Evolutionary conservation across 2,113 vertebrate species (phyloP).

Genomic region (Pyxicephalus adspersus): DNA sequence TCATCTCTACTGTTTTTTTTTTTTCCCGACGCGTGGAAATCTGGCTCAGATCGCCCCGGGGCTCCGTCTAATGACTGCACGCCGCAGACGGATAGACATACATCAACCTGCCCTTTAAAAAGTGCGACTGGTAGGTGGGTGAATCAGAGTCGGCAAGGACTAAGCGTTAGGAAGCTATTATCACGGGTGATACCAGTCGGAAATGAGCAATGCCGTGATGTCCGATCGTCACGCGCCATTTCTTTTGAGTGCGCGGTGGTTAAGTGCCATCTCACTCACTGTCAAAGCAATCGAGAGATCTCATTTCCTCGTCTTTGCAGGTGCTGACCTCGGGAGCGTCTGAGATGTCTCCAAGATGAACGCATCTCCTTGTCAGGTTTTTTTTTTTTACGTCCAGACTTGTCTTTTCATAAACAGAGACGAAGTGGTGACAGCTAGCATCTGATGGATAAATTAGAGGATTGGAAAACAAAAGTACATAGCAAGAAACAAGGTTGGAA

Average conservation of each 20-base stretch:
- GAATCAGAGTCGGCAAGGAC: neutral
- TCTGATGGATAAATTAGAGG: conserved; percentile 1
- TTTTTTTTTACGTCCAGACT: neutral
- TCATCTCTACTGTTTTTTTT: neutral
- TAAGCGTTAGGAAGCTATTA: conserved; percentile 8
- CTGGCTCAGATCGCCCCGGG: neutral
- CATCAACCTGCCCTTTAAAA: conserved; percentile 44
- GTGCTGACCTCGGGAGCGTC: conserved; percentile 31
- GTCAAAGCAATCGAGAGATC: conserved; percentile 39
- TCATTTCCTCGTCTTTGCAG: conserved; percentile 19
- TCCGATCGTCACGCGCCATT: conserved; percentile 43
- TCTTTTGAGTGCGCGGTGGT: conserved; percentile 7
- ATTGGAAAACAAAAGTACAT: neutral
- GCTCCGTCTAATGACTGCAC: neutral
- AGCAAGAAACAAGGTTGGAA: neutral
- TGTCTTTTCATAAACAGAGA: neutral
- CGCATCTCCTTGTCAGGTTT: neutral
- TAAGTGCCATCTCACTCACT: conserved; percentile 49
- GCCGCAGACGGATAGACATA: conserved; percentile 6
- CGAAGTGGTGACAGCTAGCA: neutral
- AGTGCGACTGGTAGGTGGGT: conserved; percentile 20
- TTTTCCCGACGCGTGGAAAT: neutral
- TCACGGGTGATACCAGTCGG: conserved; percentile 43
- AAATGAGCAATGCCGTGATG: conserved; percentile 35
- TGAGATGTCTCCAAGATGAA: conserved; percentile 2